Conservation (phyloP, 1,140 invertebrate species). For the Stegodyphus mimosarum region DNA sequence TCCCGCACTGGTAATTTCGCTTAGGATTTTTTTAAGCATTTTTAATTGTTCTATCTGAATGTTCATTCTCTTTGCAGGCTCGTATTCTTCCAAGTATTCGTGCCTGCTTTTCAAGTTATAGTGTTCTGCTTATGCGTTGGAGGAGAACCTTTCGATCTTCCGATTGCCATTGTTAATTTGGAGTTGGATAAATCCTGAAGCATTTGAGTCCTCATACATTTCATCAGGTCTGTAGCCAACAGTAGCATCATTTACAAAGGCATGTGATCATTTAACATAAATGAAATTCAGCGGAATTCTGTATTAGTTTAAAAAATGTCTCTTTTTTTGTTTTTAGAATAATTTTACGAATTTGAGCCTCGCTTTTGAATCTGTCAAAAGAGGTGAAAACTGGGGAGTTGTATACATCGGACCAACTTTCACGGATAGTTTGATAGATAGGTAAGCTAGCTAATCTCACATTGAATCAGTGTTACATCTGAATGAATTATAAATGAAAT, state of each 20-base stretch:
- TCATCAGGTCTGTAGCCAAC: slow-evolving; percentile 12
- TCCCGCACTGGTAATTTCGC: too few species aligned
- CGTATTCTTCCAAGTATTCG: slow-evolving; percentile 90
- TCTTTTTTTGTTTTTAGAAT: background rate
- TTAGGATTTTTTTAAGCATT: too few species aligned
- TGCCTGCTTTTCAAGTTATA: slow-evolving; percentile 94
- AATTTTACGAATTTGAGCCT: slow-evolving; percentile 17
- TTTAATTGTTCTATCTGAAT: too few species aligned
- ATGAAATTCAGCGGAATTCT: too few species aligned
- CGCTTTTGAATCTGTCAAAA: slow-evolving; percentile 49
- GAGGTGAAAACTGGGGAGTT: slow-evolving; percentile 55
- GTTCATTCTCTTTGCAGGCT: slow-evolving; percentile 72
- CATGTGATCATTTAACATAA: too few species aligned
- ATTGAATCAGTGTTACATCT: too few species aligned
- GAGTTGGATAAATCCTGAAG: slow-evolving; percentile 70
- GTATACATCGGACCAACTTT: slow-evolving; percentile 50
- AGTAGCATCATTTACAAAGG: background rate
- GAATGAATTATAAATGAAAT: too few species aligned
- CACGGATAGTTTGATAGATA: slow-evolving; percentile 48
- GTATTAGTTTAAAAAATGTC: too few species aligned
- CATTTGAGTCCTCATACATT: slow-evolving; percentile 5
- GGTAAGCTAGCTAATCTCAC: background rate
- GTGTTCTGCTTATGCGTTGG: slow-evolving; percentile 95
- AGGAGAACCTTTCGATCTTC: slow-evolving; percentile 85
- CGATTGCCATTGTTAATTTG: slow-evolving; percentile 86